Percentiles rank a stretch among this genome's conserved stretches.
phyloP scores from a whole-genome alignment of 2,797 vertebrate species.

The Limosa lapponica region DNA sequence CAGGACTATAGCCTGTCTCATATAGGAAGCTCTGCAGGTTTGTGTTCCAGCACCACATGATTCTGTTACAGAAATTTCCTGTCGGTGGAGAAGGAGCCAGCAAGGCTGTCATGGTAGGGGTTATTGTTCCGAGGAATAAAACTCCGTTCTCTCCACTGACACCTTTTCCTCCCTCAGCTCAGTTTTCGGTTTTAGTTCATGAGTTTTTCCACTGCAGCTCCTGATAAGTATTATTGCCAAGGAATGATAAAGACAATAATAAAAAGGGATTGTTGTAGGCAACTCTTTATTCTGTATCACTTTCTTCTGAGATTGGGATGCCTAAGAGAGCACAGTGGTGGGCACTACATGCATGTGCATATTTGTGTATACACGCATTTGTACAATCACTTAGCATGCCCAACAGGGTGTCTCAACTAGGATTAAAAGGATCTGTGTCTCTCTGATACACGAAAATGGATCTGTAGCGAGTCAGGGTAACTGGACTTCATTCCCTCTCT shows the following conservation, averaged over 20 bases:
- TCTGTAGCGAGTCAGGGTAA: not conserved
- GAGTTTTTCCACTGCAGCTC: not conserved
- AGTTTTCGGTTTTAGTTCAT: not conserved
- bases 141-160: not conserved
- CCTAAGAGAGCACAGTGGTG: not conserved
- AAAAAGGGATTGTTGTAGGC: not conserved
- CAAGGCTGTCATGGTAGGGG: not conserved
- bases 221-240: not conserved
- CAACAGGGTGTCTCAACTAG: fast-evolving
- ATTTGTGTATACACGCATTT: not conserved
- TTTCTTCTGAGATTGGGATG: not conserved
- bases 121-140: conserved; percentile 5
- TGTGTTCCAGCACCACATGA: conserved; percentile 35
- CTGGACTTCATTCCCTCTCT: not conserved
- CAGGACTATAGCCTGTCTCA: not conserved
- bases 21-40: not conserved
- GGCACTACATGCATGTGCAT: not conserved
- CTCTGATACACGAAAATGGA: not conserved
- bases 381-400: not conserved
- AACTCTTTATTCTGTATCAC: not conserved
- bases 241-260: not conserved
- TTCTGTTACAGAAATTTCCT: conserved; percentile 47
- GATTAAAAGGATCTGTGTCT: fast-evolving
- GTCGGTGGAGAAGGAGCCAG: conserved; percentile 12
- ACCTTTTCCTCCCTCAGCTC: not conserved